phyloP scores from a whole-genome alignment of 1,140 invertebrate species.

The Odontomachus brunneus region DNA sequence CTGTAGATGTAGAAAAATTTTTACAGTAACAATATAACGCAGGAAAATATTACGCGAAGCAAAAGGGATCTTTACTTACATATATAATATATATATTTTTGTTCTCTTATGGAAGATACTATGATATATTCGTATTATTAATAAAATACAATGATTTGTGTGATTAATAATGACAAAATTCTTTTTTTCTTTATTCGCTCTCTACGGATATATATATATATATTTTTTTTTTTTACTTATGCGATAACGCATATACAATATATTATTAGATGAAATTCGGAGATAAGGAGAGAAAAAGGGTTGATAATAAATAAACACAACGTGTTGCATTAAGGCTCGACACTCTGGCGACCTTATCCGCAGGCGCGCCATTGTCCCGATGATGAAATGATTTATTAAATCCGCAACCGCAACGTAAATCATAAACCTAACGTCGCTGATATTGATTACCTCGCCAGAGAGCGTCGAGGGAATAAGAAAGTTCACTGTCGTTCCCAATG shows the following conservation, averaged over 20 bases:
- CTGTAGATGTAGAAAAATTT: neutral
- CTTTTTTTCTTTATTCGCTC: neutral
- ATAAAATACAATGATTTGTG: conserved; percentile 57
- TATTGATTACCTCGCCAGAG: conserved; percentile 37
- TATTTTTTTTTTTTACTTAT: conserved; percentile 25
- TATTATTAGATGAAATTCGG: conserved; percentile 4
- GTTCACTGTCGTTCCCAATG: neutral
- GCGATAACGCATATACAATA: conserved; percentile 28
- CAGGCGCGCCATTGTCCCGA: neutral
- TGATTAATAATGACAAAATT: conserved; percentile 52
- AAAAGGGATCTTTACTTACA: neutral
- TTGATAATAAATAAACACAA: neutral
- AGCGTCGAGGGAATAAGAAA: conserved; percentile 45
- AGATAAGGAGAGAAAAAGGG: neutral
- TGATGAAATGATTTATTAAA: conserved; percentile 40
- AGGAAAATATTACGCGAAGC: neutral
- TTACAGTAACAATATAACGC: neutral
- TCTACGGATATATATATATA: conserved; percentile 29
- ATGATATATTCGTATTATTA: conserved; percentile 51
- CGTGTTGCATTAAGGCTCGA: conserved; percentile 7
- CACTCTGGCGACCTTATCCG: conserved; percentile 2
- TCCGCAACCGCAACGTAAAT: conserved; percentile 19
- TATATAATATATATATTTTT: conserved; percentile 1
- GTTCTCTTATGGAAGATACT: conserved; percentile 35
- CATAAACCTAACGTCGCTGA: conserved; percentile 14